These are phyloP conservation scores for Melanotaenia maccullochi DNA, from an alignment of 2,797 vertebrate species.

Conservation along the genomic window DNA sequence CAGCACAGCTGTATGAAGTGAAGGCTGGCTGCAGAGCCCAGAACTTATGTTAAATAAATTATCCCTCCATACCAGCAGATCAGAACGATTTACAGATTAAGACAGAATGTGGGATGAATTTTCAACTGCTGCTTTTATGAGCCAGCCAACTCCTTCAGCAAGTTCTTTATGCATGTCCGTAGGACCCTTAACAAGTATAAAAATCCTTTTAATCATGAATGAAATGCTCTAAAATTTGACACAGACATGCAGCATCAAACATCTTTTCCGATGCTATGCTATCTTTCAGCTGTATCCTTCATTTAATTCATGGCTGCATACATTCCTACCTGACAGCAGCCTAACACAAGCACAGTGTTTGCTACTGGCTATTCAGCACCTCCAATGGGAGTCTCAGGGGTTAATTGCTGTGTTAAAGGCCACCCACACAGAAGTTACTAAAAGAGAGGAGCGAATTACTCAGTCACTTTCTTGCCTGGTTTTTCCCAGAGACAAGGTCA, in stretches of 20 bases:
- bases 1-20: not conserved
- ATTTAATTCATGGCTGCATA: conserved; percentile 4
- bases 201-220: conserved; percentile 32
- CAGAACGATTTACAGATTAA: conserved; percentile 24
- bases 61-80: conserved; percentile 24
- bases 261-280: not conserved
- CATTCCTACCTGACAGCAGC: conserved; percentile 10
- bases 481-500: conserved; percentile 10
- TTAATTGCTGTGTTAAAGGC: conserved; percentile 48
- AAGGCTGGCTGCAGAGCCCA: conserved; percentile 5
- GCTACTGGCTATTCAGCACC: conserved; percentile 3
- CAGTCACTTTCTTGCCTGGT: conserved; percentile 11
- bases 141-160: conserved; percentile 7
- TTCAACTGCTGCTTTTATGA: conserved; percentile 26
- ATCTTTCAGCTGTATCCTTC: not conserved
- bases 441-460: conserved; percentile 21
- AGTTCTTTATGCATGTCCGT: not conserved
- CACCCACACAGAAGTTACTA: conserved; percentile 23
- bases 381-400: conserved; percentile 22
- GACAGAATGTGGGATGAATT: conserved; percentile 42
- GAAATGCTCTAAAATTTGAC: conserved; percentile 15
- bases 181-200: conserved; percentile 17
- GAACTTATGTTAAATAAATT: conserved; percentile 40
- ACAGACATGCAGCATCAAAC: conserved; percentile 1
- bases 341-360: not conserved